These are phyloP conservation scores for Zaprionus inermis DNA, from an alignment of 1,140 invertebrate species.

Conservation along the genomic window DNA sequence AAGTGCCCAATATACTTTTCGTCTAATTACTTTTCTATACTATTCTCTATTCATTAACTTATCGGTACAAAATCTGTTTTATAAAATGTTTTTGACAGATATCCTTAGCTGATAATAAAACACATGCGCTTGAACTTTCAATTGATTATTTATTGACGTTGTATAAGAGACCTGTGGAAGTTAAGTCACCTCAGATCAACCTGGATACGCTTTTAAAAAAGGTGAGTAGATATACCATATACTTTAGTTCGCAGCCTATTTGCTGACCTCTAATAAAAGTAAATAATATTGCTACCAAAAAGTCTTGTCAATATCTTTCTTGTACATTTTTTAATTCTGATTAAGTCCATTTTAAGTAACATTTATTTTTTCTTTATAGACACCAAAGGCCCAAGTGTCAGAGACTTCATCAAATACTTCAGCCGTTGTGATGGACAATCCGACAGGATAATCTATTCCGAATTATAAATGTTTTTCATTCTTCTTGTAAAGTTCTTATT, in stretches of 20 bases:
- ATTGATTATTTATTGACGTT: constrained; percentile 55
- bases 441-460: constrained; percentile 37
- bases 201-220: constrained; percentile 27
- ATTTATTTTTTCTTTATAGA: not conserved
- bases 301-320: not conserved
- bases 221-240: constrained; percentile 15
- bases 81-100: constrained; percentile 32
- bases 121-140: constrained; percentile 40
- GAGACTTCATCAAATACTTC: constrained; percentile 48
- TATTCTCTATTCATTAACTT: constrained; percentile 17
- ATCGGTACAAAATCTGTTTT: not conserved
- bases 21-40: not conserved
- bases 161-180: constrained; percentile 41
- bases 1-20: no score
- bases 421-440: constrained; percentile 28
- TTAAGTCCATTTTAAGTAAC: not conserved
- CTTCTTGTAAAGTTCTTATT: constrained; percentile 6
- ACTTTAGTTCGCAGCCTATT: no score
- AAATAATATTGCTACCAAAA: not conserved
- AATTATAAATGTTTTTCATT: constrained; percentile 7
- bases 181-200: constrained; percentile 13
- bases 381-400: constrained; percentile 45
- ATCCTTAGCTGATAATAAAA: constrained; percentile 43
- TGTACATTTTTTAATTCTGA: not conserved
- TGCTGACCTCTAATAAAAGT: no score